phyloP scores from a whole-genome alignment of 2,113 vertebrate species.

The Xenopus borealis region DNA sequence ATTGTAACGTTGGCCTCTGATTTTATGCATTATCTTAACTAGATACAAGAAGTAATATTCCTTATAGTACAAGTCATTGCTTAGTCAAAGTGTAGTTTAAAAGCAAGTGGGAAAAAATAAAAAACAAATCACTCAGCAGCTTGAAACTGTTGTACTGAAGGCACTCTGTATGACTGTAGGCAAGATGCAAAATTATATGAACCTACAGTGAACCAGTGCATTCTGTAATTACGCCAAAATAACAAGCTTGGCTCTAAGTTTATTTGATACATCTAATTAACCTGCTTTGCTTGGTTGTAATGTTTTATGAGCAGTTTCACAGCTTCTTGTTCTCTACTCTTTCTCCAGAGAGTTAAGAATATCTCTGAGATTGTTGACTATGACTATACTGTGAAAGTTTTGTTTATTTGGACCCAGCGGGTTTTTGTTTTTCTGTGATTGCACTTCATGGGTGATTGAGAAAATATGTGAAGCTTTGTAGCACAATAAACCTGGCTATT shows the following conservation, averaged over 20 bases:
- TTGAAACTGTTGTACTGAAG: background rate
- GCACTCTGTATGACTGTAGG: background rate
- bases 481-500: background rate
- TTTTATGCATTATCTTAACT: background rate
- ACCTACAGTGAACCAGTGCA: background rate
- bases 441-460: constrained; percentile 5
- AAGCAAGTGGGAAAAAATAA: background rate
- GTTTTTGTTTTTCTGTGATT: background rate
- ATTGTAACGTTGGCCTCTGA: background rate
- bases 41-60: background rate
- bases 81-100: background rate
- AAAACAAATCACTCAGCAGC: background rate
- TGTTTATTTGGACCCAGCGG: constrained; percentile 5
- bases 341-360: background rate
- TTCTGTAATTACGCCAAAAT: constrained; percentile 3
- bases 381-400: background rate
- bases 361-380: background rate
- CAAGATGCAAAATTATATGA: constrained; percentile 9
- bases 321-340: background rate
- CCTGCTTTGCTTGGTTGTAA: constrained; percentile 9
- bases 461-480: constrained; percentile 7
- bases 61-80: background rate
- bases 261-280: constrained; percentile 17
- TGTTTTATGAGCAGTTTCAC: constrained; percentile 11
- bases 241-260: constrained; percentile 1